Evolutionary conservation across 2,888 invertebrate genomes (phyloP).

Genomic region (Netelia melanura): DNA sequence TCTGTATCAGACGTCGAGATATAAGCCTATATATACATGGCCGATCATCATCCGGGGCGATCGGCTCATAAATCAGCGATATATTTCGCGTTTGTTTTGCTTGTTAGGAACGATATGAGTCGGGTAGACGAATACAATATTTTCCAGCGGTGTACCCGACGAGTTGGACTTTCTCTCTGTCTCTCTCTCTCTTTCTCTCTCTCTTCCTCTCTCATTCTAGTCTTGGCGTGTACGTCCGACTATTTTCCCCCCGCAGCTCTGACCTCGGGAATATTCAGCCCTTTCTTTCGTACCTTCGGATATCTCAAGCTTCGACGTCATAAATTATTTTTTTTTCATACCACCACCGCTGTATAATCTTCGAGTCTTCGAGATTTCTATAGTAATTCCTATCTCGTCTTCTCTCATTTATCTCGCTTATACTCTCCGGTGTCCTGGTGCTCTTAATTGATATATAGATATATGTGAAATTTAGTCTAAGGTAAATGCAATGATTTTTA

Average conservation of each 20-base stretch:
- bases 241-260: slow-evolving; percentile 40
- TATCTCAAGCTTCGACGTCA: slow-evolving; percentile 19
- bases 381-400: slow-evolving; percentile 13
- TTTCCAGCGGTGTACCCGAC: slow-evolving; percentile 28
- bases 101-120: slow-evolving; percentile 75
- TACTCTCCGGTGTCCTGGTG: neutral
- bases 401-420: neutral
- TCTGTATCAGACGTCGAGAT: slow-evolving; percentile 64
- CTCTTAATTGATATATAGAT: slow-evolving; percentile 5
- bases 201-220: slow-evolving; percentile 4
- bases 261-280: slow-evolving; percentile 64
- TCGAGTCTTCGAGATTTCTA: slow-evolving; percentile 19
- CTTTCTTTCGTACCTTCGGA: slow-evolving; percentile 53
- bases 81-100: slow-evolving; percentile 79
- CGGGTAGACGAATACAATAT: slow-evolving; percentile 34
- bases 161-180: neutral
- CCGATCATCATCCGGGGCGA: slow-evolving; percentile 62
- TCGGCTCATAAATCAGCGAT: slow-evolving; percentile 78
- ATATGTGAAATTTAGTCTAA: neutral
- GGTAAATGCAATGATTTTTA: neutral
- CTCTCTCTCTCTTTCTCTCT: neutral
- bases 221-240: slow-evolving; percentile 34
- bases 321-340: slow-evolving; percentile 58
- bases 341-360: slow-evolving; percentile 29
- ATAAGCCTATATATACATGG: slow-evolving; percentile 13